Conservation (phyloP, 2,113 vertebrate species). For the Echinops telfairi region DNA sequence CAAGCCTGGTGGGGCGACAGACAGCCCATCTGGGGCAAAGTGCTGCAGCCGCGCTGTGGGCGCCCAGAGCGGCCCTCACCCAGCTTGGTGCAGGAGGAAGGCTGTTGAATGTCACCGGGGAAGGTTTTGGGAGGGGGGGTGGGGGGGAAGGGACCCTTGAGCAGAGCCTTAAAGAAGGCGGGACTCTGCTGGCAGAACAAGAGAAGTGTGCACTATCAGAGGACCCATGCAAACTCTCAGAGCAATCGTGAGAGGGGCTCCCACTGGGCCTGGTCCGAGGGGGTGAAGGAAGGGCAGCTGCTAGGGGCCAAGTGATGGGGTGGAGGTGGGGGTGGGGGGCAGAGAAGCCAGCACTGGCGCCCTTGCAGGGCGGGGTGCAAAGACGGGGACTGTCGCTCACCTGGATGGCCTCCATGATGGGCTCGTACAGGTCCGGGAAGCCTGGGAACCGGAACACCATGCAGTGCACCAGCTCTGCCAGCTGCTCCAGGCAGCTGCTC, state of each 20-base stretch:
- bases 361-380: neutral
- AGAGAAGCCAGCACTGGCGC: neutral
- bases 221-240: neutral
- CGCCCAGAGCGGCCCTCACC: neutral
- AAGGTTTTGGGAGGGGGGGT: neutral
- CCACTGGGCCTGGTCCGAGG: neutral
- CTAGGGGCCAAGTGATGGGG: neutral
- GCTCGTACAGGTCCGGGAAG: slow-evolving; percentile 91
- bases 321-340: neutral
- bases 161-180: neutral
- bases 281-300: neutral
- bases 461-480: slow-evolving; percentile 90
- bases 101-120: neutral
- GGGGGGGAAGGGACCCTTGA: neutral
- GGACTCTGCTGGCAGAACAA: neutral
- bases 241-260: neutral
- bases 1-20: neutral
- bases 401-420: slow-evolving; percentile 89
- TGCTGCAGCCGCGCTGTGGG: neutral
- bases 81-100: neutral
- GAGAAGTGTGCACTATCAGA: neutral
- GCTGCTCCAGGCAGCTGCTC: slow-evolving; percentile 87
- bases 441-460: slow-evolving; percentile 92
- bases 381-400: slow-evolving; percentile 74
- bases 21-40: neutral